These are phyloP conservation scores for Cyanoderma ruficeps DNA, from an alignment of 2,113 vertebrate genomes.

Conservation along the genomic window DNA sequence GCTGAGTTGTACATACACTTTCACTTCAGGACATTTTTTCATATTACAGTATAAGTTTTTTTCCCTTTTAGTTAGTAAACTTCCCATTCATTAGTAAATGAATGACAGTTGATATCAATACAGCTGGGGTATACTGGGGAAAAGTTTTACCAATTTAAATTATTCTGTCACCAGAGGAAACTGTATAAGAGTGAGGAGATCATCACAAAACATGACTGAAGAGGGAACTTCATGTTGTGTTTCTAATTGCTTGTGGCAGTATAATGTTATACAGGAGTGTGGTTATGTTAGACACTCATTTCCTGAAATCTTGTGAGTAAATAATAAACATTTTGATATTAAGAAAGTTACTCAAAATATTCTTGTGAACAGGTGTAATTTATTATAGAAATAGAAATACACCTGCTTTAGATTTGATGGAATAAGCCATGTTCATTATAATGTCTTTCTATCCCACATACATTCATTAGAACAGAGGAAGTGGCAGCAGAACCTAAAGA, in stretches of 20 bases:
- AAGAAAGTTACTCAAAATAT: background rate
- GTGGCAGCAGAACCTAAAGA: background rate
- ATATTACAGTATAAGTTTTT: background rate
- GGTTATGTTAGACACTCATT: background rate
- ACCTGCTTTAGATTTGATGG: background rate
- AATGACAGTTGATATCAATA: background rate
- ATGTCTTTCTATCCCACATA: background rate
- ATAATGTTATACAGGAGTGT: background rate
- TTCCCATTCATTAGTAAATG: background rate
- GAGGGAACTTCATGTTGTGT: background rate
- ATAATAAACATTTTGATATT: background rate
- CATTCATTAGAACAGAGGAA: background rate
- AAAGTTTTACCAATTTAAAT: background rate
- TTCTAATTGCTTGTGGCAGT: background rate
- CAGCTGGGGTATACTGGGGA: background rate
- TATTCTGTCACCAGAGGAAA: background rate
- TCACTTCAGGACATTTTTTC: background rate
- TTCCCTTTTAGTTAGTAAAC: background rate
- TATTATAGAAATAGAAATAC: background rate
- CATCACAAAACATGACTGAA: background rate
- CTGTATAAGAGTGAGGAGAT: background rate
- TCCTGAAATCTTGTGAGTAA: background rate
- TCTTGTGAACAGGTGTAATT: background rate
- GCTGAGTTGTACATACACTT: background rate
- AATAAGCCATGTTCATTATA: background rate